Conservation (phyloP, 2,888 invertebrate species). For the Nomada lathburiana region DNA sequence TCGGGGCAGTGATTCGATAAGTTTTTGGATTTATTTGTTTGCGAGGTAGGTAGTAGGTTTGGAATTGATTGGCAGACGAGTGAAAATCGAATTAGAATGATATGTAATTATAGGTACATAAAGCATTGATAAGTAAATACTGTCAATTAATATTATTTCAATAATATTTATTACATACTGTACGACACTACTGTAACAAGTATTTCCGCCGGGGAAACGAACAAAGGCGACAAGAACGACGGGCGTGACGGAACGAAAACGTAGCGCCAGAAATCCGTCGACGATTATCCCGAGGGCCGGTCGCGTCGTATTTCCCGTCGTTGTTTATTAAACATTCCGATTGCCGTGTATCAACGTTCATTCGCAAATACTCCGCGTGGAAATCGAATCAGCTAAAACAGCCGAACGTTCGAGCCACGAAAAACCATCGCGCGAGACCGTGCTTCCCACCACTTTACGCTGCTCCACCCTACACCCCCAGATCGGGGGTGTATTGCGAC, state of each 20-base stretch:
- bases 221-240: not conserved
- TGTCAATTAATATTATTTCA: too few species aligned
- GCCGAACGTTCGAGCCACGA: not conserved
- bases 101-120: too few species aligned
- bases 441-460: conserved; percentile 3
- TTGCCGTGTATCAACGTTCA: conserved; percentile 48
- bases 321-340: conserved; percentile 58
- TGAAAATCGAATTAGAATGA: too few species aligned
- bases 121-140: too few species aligned
- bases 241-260: conserved; percentile 1
- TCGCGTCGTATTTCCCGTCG: conserved; percentile 7
- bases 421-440: conserved; percentile 7
- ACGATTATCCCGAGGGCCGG: conserved; percentile 45
- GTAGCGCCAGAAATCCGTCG: conserved; percentile 42
- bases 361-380: conserved; percentile 45
- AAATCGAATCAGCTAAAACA: conserved; percentile 28
- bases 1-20: too few species aligned
- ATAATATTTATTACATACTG: too few species aligned
- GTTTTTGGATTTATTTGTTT: too few species aligned
- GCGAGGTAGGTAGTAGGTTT: too few species aligned
- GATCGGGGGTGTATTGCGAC: not conserved
- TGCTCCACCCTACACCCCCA: not conserved
- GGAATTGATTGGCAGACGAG: too few species aligned
- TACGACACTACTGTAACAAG: too few species aligned
- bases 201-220: not conserved